These are phyloP conservation scores for Drepana falcataria DNA, from an alignment of 2,888 invertebrate species.

Conservation along the genomic window DNA sequence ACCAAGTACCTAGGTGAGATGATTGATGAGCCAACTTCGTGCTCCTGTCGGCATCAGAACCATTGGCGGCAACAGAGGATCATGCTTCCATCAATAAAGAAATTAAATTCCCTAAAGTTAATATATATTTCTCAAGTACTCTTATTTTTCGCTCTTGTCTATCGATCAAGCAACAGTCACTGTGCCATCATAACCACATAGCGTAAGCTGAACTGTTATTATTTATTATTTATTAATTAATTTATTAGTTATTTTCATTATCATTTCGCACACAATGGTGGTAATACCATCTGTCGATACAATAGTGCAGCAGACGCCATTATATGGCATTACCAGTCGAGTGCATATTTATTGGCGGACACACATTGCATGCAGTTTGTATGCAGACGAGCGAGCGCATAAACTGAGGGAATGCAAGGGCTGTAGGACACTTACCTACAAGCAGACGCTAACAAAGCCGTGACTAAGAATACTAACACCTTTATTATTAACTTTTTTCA, in stretches of 20 bases:
- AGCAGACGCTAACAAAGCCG: not conserved
- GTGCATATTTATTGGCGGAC: conserved; percentile 14
- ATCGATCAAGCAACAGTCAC: too few species aligned
- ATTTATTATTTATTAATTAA: too few species aligned
- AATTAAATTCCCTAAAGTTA: too few species aligned
- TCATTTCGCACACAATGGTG: not conserved
- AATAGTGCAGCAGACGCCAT: not conserved
- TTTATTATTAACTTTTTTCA: not conserved
- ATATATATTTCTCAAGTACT: too few species aligned
- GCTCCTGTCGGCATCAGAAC: not conserved
- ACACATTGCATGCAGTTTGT: conserved; percentile 26
- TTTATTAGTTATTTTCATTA: too few species aligned
- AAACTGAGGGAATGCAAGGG: conserved; percentile 27
- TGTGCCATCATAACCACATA: not conserved
- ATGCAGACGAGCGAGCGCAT: conserved; percentile 41
- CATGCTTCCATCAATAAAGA: not conserved
- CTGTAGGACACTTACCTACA: conserved; percentile 2
- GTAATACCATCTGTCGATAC: not conserved
- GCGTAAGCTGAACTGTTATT: too few species aligned
- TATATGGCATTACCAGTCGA: conserved; percentile 22
- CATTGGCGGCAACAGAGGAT: not conserved
- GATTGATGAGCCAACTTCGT: not conserved
- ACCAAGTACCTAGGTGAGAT: not conserved
- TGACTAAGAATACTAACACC: not conserved
- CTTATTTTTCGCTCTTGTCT: too few species aligned